phyloP scores from a whole-genome alignment of 2,888 invertebrate species.

The Eurytoma adleriae region DNA sequence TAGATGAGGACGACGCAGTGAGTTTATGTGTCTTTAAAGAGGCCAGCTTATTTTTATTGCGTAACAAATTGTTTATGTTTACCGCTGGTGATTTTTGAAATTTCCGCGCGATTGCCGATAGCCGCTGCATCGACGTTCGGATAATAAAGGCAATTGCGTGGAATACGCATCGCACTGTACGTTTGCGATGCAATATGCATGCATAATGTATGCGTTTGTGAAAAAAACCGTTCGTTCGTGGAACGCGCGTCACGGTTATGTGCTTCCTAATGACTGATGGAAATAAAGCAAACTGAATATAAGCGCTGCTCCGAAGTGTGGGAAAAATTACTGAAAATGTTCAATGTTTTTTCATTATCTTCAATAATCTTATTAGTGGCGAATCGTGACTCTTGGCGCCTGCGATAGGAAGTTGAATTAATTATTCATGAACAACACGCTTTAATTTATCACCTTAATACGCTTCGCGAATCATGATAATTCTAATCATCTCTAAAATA shows the following conservation, averaged over 20 bases:
- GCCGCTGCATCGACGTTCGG: no score
- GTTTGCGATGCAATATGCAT: constrained; percentile 17
- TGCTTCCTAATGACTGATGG: constrained; percentile 47
- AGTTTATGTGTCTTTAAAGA: no score
- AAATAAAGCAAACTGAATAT: constrained; percentile 37
- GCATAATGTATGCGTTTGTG: constrained; percentile 21
- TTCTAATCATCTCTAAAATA: neutral
- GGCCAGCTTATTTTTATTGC: no score
- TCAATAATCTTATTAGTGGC: constrained; percentile 2
- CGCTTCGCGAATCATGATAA: neutral
- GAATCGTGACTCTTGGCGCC: neutral
- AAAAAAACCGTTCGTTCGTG: constrained; percentile 35
- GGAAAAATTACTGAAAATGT: neutral
- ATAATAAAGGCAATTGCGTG: no score
- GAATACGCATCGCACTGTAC: neutral
- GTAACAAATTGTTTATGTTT: no score
- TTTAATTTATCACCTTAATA: neutral
- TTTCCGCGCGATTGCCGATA: no score
- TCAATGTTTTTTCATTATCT: constrained; percentile 24
- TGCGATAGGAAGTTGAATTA: neutral
- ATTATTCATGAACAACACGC: constrained; percentile 9
- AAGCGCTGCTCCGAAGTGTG: neutral
- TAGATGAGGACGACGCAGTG: no score
- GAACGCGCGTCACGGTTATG: constrained; percentile 43
- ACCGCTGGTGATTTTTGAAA: no score